Evolutionary conservation across 2,113 vertebrate species (phyloP).

Genomic region (Azemiops feae): DNA sequence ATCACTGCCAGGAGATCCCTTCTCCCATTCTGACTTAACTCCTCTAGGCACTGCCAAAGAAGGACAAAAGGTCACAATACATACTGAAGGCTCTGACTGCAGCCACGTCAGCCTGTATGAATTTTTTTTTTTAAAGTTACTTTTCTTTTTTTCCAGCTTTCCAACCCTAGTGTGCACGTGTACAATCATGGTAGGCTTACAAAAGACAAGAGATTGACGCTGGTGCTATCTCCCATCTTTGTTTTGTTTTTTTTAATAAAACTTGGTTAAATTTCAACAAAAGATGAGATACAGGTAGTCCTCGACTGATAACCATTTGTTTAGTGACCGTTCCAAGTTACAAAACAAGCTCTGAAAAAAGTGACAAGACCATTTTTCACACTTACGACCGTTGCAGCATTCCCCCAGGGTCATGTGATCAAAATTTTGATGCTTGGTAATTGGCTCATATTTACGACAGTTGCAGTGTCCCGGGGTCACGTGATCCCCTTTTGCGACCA

Average conservation of each 20-base stretch:
- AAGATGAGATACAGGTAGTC: too few species aligned
- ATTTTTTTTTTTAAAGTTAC: background rate
- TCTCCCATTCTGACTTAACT: background rate
- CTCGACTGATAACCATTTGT: too few species aligned
- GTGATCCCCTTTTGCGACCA: too few species aligned
- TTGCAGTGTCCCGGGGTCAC: too few species aligned
- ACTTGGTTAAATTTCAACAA: too few species aligned
- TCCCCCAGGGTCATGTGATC: too few species aligned
- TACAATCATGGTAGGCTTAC: background rate
- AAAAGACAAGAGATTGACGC: background rate
- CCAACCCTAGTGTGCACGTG: fast-evolving
- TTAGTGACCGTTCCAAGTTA: too few species aligned
- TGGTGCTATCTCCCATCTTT: background rate
- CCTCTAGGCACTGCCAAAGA: background rate
- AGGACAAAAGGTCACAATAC: background rate
- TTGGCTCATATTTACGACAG: fast-evolving
- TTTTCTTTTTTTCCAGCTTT: background rate
- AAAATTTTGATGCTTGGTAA: too few species aligned
- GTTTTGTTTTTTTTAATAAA: too few species aligned
- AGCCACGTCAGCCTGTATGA: background rate
- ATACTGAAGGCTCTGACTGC: background rate
- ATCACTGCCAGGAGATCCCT: background rate
- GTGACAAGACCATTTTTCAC: too few species aligned
- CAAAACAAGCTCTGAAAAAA: too few species aligned
- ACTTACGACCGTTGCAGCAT: too few species aligned